phyloP scores from a whole-genome alignment of 2,888 invertebrate genomes.

The Matsumyia berberina region DNA sequence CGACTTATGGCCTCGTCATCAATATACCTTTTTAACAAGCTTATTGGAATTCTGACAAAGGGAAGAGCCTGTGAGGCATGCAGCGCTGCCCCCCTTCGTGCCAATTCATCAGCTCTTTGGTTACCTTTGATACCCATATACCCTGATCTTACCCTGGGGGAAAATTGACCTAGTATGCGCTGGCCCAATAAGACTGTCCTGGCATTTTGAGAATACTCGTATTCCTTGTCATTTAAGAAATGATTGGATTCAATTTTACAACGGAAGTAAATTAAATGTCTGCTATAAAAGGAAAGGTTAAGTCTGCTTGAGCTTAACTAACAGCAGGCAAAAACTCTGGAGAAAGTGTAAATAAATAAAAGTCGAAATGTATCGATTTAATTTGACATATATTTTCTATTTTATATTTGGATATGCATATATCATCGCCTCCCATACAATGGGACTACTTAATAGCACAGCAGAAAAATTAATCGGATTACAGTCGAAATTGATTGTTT shows the following conservation, averaged over 20 bases:
- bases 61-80: too few species aligned
- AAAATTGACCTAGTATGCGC: too few species aligned
- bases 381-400: conserved; percentile 47
- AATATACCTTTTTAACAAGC: too few species aligned
- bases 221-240: not conserved
- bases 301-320: conserved; percentile 17
- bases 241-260: not conserved
- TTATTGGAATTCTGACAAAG: too few species aligned
- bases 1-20: too few species aligned
- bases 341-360: conserved; percentile 48
- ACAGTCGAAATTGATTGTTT: conserved; percentile 47
- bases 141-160: too few species aligned
- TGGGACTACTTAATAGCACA: not conserved
- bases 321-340: not conserved
- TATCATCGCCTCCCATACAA: conserved; percentile 11
- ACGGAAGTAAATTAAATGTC: not conserved
- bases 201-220: too few species aligned
- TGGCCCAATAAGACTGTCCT: too few species aligned
- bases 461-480: conserved; percentile 42
- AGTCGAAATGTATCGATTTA: conserved; percentile 22
- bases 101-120: too few species aligned
- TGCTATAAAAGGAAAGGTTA: conserved; percentile 12
- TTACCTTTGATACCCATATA: too few species aligned
- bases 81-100: too few species aligned
- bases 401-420: not conserved